Evolutionary conservation across 2,113 vertebrate genomes (phyloP).

Genomic region (Elgaria multicarinata): DNA sequence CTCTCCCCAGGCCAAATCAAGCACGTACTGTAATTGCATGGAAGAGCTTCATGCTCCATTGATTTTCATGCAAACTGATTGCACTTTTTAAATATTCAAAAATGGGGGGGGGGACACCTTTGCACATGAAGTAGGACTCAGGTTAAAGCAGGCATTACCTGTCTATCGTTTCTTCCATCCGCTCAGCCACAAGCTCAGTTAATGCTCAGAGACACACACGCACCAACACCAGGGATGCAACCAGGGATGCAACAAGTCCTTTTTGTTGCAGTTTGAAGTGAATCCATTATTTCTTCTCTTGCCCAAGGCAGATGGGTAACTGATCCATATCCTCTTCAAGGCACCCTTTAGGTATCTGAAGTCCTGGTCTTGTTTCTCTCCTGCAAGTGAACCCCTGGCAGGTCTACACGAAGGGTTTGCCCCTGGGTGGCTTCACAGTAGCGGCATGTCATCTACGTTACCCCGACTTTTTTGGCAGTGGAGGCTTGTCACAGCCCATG

Average conservation of each 20-base stretch:
- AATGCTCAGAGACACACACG: neutral
- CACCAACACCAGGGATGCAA: neutral
- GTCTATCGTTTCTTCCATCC: neutral
- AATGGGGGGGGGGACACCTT: neutral
- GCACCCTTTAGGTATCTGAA: neutral
- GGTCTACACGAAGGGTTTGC: too few species aligned
- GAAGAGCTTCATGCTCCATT: neutral
- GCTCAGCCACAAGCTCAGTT: neutral
- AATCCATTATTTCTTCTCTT: neutral
- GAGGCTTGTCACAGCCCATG: too few species aligned
- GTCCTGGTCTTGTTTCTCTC: neutral
- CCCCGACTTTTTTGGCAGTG: too few species aligned
- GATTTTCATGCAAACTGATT: neutral
- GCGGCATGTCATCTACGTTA: too few species aligned
- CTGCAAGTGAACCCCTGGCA: neutral
- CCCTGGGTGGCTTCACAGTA: too few species aligned
- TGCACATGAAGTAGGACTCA: neutral
- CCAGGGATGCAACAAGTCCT: neutral
- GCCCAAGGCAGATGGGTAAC: neutral
- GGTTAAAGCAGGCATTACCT: neutral
- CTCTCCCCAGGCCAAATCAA: neutral
- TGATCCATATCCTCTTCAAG: neutral
- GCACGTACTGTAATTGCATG: neutral
- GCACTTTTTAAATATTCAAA: neutral
- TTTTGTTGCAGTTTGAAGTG: neutral